A percentile compares a stretch with the other conserved stretches of the same genome.
These are phyloP conservation scores for Thelaira solivaga DNA, from an alignment of 2,888 invertebrate genomes.

Conservation along the genomic window DNA sequence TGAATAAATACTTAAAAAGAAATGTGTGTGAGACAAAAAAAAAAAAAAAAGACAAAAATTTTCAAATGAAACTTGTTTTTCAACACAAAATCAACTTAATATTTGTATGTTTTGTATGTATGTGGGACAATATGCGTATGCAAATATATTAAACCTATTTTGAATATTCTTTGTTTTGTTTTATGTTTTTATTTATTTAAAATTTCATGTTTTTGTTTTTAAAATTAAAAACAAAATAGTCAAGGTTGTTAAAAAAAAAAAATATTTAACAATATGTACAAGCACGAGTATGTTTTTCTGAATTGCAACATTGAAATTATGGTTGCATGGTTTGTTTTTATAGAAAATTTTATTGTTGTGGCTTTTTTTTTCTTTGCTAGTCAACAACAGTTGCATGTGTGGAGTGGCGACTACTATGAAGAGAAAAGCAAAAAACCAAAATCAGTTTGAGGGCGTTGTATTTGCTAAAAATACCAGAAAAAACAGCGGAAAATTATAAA, in stretches of 20 bases:
- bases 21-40: neutral
- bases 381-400: slow-evolving; percentile 39
- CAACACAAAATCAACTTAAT: slow-evolving; percentile 39
- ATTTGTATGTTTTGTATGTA: slow-evolving; percentile 51
- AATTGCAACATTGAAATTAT: slow-evolving; percentile 61
- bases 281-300: slow-evolving; percentile 35
- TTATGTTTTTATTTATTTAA: slow-evolving; percentile 7
- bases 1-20: slow-evolving; percentile 41
- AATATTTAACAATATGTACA: neutral
- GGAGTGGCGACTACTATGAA: slow-evolving; percentile 26
- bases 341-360: slow-evolving; percentile 8
- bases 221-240: slow-evolving; percentile 39
- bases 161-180: slow-evolving; percentile 9
- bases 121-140: too few species aligned
- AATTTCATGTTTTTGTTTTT: slow-evolving; percentile 45
- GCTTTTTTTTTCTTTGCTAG: slow-evolving; percentile 20
- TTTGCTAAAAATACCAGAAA: slow-evolving; percentile 24
- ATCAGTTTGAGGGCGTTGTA: slow-evolving; percentile 56
- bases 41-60: too few species aligned
- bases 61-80: slow-evolving; percentile 56
- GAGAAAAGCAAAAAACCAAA: too few species aligned
- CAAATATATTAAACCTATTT: slow-evolving; percentile 19
- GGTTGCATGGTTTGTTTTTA: slow-evolving; percentile 38
- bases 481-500: neutral
- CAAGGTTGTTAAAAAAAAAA: slow-evolving; percentile 51